phyloP scores from a whole-genome alignment of 2,113 vertebrate species.

The Ceuthmochares aereus region DNA sequence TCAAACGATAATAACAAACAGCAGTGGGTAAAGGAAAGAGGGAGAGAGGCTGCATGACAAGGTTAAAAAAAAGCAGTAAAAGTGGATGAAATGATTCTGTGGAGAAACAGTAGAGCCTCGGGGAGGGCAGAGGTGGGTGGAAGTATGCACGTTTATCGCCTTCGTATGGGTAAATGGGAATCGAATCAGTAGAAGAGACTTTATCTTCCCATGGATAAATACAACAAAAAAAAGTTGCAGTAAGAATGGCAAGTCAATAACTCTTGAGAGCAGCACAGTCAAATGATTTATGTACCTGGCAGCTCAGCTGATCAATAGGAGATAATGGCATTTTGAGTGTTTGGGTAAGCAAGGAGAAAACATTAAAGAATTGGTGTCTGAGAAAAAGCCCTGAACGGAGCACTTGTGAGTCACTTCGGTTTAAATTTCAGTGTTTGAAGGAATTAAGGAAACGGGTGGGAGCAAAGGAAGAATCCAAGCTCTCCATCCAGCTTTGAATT shows the following conservation, averaged over 20 bases:
- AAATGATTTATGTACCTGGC: not conserved
- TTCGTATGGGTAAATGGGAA: not conserved
- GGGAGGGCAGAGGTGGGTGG: not conserved
- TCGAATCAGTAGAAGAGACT: not conserved
- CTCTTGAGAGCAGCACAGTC: not conserved
- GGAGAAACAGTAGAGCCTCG: not conserved
- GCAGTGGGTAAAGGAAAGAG: not conserved
- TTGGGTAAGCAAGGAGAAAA: not conserved
- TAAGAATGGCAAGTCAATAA: not conserved
- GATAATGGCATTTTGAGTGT: not conserved
- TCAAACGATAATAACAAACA: not conserved
- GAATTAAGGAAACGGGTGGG: not conserved
- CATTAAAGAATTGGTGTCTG: not conserved
- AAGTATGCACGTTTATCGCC: accelerated
- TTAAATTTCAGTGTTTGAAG: not conserved
- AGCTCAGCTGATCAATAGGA: not conserved
- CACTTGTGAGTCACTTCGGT: not conserved
- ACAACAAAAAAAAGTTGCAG: not conserved
- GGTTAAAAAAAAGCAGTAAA: not conserved
- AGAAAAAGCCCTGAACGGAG: not conserved
- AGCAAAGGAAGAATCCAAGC: not conserved
- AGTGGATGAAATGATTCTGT: not conserved
- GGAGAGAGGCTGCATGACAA: not conserved
- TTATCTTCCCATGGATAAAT: not conserved
- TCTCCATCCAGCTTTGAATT: not conserved